Conservation (phyloP, 2,888 invertebrate species). For the Sicus ferrugineus region DNA sequence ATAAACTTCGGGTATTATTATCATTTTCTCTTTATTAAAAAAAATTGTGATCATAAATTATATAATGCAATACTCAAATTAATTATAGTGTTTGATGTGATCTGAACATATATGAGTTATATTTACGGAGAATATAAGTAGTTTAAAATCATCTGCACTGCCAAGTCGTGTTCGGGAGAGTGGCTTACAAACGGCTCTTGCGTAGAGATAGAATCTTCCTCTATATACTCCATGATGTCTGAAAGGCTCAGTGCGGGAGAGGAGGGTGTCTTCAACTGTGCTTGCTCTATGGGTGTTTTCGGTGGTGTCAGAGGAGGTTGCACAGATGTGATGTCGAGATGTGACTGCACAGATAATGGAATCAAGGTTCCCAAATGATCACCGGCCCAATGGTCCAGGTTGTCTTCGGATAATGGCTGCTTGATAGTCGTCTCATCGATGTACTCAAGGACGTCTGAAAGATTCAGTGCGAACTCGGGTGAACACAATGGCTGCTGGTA, state of each 20-base stretch:
- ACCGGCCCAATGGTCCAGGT: background rate
- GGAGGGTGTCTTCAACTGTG: background rate
- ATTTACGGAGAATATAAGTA: background rate
- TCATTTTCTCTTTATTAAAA: too few species aligned
- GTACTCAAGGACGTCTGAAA: background rate
- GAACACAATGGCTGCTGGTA: background rate
- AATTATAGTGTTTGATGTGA: too few species aligned
- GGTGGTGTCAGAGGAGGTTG: background rate
- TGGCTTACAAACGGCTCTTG: background rate
- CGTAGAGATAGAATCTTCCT: background rate
- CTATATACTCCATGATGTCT: background rate
- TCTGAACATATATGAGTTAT: too few species aligned
- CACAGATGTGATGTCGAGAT: background rate
- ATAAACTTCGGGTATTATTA: too few species aligned
- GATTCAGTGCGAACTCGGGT: background rate
- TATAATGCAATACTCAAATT: too few species aligned
- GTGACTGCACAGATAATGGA: background rate
- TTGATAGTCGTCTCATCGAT: background rate
- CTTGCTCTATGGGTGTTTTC: background rate
- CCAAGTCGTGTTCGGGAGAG: background rate
- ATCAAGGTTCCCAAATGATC: too few species aligned
- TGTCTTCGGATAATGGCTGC: background rate
- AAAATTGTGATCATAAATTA: too few species aligned
- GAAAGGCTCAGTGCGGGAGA: background rate
- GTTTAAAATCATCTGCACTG: background rate